These are phyloP conservation scores for Muscidifurax raptorellus DNA, from an alignment of 1,140 invertebrate species.

Conservation along the genomic window DNA sequence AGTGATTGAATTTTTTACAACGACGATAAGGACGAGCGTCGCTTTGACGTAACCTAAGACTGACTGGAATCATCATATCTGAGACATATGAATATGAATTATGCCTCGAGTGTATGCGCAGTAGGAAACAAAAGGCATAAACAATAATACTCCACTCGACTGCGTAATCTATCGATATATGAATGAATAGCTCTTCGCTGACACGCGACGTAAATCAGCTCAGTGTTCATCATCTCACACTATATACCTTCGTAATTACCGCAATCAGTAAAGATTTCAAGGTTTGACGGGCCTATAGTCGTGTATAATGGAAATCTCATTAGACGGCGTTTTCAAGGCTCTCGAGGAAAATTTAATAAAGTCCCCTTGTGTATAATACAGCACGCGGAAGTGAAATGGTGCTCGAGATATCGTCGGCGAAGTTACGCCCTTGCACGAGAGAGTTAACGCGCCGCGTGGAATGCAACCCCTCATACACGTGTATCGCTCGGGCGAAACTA, in stretches of 20 bases:
- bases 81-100: no score
- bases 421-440: background rate
- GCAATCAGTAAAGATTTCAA: background rate
- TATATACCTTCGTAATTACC: background rate
- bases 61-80: no score
- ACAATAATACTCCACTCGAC: no score
- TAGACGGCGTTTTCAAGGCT: background rate
- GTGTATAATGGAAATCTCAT: background rate
- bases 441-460: background rate
- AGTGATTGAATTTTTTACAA: no score
- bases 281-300: background rate
- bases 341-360: constrained; percentile 6
- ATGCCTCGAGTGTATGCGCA: no score
- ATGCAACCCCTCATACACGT: background rate
- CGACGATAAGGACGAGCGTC: no score
- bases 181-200: no score
- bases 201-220: background rate
- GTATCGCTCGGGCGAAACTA: background rate
- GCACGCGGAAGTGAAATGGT: background rate
- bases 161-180: no score
- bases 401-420: background rate
- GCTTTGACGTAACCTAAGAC: no score
- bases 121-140: no score
- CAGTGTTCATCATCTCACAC: background rate
- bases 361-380: constrained; percentile 7